phyloP scores from a whole-genome alignment of 2,113 vertebrate genomes.

The Crotophaga sulcirostris region DNA sequence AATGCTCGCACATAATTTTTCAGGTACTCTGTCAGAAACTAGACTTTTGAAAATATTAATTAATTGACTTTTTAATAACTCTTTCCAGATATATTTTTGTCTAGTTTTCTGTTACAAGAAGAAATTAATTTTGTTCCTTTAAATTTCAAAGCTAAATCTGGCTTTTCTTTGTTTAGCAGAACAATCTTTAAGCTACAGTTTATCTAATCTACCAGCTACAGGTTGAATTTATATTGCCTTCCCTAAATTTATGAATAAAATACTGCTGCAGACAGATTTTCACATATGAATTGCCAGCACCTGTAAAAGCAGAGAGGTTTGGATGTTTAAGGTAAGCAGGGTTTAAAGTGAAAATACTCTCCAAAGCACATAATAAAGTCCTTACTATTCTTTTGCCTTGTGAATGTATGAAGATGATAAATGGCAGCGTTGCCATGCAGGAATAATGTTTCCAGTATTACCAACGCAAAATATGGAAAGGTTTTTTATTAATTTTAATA shows the following conservation, averaged over 20 bases:
- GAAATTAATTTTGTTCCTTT: not conserved
- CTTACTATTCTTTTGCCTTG: not conserved
- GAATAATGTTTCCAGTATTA: not conserved
- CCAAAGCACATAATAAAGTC: not conserved
- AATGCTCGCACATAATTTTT: not conserved
- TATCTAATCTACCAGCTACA: not conserved
- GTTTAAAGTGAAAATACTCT: not conserved
- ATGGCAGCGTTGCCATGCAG: not conserved
- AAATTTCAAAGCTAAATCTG: not conserved
- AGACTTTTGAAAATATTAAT: not conserved
- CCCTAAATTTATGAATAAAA: not conserved
- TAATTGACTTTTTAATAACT: not conserved
- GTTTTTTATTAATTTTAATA: not conserved
- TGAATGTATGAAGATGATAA: not conserved
- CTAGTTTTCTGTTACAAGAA: not conserved
- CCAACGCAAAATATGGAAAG: not conserved
- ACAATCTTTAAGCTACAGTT: not conserved
- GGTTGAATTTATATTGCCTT: not conserved
- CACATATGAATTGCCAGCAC: not conserved
- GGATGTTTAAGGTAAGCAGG: not conserved
- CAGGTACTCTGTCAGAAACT: not conserved
- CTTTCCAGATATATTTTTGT: not conserved
- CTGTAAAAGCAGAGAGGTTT: not conserved
- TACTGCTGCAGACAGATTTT: not conserved
- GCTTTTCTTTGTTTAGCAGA: not conserved